Evolutionary conservation across 1,140 invertebrate species (phyloP), one percentile per base, ranked within the genome.

Genomic region (Kradibia gibbosae): DNA sequence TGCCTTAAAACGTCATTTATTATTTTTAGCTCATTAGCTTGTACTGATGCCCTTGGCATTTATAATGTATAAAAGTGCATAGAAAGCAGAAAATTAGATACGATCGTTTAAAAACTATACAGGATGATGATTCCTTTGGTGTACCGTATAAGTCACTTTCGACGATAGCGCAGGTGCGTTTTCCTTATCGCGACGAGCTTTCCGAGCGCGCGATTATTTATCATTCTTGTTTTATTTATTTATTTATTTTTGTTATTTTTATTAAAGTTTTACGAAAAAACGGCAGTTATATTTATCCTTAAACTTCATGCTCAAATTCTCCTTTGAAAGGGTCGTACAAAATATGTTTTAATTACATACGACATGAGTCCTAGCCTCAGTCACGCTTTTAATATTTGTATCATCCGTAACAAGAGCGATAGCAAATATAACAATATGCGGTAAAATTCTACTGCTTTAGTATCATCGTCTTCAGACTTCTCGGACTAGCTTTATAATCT

Each of bases 321-420:
- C 74, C 50, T 65, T 84, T 86, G 83, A 83, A 82, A 86, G 82
- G 85, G 84, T 83, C 86, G 85, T 89, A 89, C 86, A 90, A 90
- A 89, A 90, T 89, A 90, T 87, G 84, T 80, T 84, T 83, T 86
- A 85, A 84, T 88, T 80, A 85, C 75, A 84, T 82, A 76, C 34
- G 48, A 81, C 74, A 34, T 48, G 74, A 81, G 74, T 78, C 13
- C 39, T 82, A 82, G 67, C 67, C 70, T 78, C 81, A 78, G 60
- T 83, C 85, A 80, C 80, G 78, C 77, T 83, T 77, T 84, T 82
- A 67, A 78, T 80, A 75, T 48, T 80, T 50, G 60, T 42, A 77
- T 82, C 75, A 82, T 79, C 39, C 39, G 86, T 84, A 86, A 83
- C 85, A 86, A 88, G 85, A 88, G 86, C 85, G 85, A 87, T 84